These are phyloP conservation scores for Punctoribates punctum DNA, from an alignment of 2,888 invertebrate species.

Conservation along the genomic window DNA sequence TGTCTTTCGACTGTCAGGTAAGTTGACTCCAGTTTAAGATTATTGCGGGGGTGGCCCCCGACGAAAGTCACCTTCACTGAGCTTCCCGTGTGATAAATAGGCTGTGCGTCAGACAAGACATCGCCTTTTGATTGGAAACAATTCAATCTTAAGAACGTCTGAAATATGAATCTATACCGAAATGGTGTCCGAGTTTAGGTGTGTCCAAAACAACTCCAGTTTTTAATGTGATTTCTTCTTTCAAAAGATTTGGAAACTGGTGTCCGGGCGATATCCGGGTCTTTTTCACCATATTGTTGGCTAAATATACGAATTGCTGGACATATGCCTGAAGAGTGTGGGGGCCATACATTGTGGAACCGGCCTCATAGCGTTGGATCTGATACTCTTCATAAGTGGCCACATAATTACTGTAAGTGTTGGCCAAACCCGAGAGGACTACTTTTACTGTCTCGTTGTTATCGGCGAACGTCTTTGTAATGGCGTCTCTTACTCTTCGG, in stretches of 20 bases:
- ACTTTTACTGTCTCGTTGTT: conserved; percentile 58
- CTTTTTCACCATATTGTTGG: conserved; percentile 56
- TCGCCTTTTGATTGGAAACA: conserved; percentile 9
- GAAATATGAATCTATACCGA: conserved; percentile 49
- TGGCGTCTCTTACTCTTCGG: conserved; percentile 58
- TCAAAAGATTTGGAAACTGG: conserved; percentile 67
- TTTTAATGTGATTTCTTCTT: conserved; percentile 68
- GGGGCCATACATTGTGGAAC: conserved; percentile 87
- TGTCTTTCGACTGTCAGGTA: conserved; percentile 66
- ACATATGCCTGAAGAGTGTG: conserved; percentile 77
- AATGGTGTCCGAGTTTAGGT: conserved; percentile 65
- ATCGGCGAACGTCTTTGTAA: conserved; percentile 52
- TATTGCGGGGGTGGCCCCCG: conserved; percentile 55
- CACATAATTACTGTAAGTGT: conserved; percentile 84
- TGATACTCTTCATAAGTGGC: conserved; percentile 88
- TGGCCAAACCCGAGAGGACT: conserved; percentile 79
- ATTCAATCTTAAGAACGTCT: no score
- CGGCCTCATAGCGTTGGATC: conserved; percentile 90
- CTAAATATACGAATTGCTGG: conserved; percentile 68
- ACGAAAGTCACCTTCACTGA: conserved; percentile 71
- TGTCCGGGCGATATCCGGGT: conserved; percentile 57
- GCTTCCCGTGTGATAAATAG: conserved; percentile 60
- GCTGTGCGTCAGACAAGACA: conserved; percentile 21
- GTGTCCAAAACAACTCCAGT: conserved; percentile 73
- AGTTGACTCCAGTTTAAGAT: conserved; percentile 62